Evolutionary conservation across 2,888 invertebrate genomes (phyloP), one percentile per base, ranked within the genome.

Genomic region (Mycalesis mineus): DNA sequence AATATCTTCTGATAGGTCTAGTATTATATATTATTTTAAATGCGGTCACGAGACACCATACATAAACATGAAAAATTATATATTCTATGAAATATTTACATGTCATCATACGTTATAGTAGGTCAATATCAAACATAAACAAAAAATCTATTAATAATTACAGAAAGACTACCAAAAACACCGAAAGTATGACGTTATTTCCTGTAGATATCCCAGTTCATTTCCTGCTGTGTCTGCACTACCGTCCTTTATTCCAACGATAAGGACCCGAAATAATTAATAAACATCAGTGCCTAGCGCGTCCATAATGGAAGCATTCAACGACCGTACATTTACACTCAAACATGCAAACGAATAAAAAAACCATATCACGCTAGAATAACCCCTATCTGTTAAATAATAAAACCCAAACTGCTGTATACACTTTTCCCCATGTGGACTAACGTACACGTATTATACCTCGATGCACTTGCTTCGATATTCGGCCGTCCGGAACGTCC

Each of bases 391-490:
- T 2, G 2, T 0, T 1, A n/a, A 1, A 6, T 0, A 0, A 1
- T 54, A 44, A 28, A 58, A 31, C 4, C 17, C 15, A 42, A 55
- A 50, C 37, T 58, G 11, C 28, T 29, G 40, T 53, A 44, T 13
- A 53, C 1, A 15, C 7, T 37, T 55, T 55, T 11, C 11, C 11
- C 14, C 15, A 7, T 33, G 22, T 1, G 44, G 8, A 13, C 5
- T 15, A 8, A 14, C 44, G 44, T 22, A 52, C 17, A 47, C 44
- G 70, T 29, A 42, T 72, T 68, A 75, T 70, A 74, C 67, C 64
- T 65, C 66, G 67, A 65, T 78, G 78, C 74, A 72, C 69, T 70
- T 69, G 68, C 70, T 69, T 72, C 74, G 72, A 70, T 72, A 62
- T 62, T 58, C 75, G 69, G 58, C 69, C 70, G 71, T 60, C 73